Percentiles rank a stretch among this genome's conserved stretches.
These are phyloP conservation scores for Crematogaster levior DNA, from an alignment of 2,888 invertebrate species.

Conservation along the genomic window DNA sequence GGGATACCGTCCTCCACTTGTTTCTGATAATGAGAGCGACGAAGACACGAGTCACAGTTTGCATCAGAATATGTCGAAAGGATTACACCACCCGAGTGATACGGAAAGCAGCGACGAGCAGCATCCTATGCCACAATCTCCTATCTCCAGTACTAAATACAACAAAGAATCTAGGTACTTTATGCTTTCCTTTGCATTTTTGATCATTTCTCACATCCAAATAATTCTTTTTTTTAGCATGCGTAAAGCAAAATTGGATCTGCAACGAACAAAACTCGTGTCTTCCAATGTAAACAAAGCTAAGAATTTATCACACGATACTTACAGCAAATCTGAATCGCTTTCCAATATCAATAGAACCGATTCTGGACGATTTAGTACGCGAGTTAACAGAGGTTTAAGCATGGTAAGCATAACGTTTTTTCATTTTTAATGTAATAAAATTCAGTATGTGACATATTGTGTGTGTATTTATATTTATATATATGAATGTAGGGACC, in stretches of 20 bases:
- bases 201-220: neutral
- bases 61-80: conserved; percentile 74
- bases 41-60: conserved; percentile 81
- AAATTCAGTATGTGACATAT: neutral
- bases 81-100: conserved; percentile 74
- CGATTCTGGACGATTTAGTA: conserved; percentile 80
- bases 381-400: conserved; percentile 71
- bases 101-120: conserved; percentile 81
- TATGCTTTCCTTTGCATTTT: neutral
- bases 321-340: conserved; percentile 74
- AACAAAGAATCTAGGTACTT: conserved; percentile 76
- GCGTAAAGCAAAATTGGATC: conserved; percentile 89
- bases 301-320: conserved; percentile 65
- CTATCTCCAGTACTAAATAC: conserved; percentile 75
- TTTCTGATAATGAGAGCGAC: conserved; percentile 85
- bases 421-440: neutral
- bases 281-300: conserved; percentile 86
- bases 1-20: conserved; percentile 76
- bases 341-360: conserved; percentile 75
- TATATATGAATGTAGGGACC: conserved; percentile 59
- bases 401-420: conserved; percentile 65
- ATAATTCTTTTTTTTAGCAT: conserved; percentile 84
- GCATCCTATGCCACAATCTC: conserved; percentile 69
- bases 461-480: too few relatives aligned
- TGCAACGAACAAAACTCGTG: conserved; percentile 86